Percentiles rank a stretch among this genome's conserved stretches.
These are phyloP conservation scores for Kudoa iwatai DNA, from an alignment of 30 jellyfish, hydroid and myxozoan species.

Conservation along the genomic window DNA sequence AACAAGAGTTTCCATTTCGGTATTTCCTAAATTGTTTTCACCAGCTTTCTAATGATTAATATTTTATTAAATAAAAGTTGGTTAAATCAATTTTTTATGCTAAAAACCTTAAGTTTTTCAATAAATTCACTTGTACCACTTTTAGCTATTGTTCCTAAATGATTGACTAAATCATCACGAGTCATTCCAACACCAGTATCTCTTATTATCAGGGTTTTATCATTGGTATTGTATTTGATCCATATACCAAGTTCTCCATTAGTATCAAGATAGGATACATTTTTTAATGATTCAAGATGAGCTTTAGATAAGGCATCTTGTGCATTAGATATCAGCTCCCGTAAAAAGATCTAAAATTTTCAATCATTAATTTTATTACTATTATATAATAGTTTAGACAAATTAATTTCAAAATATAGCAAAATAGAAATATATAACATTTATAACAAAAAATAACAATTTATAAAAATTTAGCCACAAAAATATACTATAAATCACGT, in stretches of 20 bases:
- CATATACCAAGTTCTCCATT: conserved; percentile 34
- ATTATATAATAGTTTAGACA: background rate
- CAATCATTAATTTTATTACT: background rate
- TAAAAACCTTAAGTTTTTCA: conserved; percentile 47
- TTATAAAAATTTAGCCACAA: no score
- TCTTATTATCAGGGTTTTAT: conserved; percentile 31
- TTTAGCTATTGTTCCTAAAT: conserved; percentile 84
- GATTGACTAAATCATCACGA: conserved; percentile 46
- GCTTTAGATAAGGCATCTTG: conserved; percentile 87
- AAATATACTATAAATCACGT: no score
- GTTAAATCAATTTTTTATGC: no score
- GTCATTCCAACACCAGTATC: conserved; percentile 99
- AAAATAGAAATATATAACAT: background rate
- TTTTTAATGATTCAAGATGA: conserved; percentile 33
- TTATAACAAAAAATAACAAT: no score
- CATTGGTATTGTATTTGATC: conserved; percentile 50
- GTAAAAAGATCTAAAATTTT: conserved; percentile 31
- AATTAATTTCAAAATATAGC: background rate
- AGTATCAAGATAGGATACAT: conserved; percentile 28
- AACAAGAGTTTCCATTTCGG: conserved; percentile 5
- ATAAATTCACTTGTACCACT: conserved; percentile 92
- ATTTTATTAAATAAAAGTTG: background rate
- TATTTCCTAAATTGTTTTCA: conserved; percentile 7
- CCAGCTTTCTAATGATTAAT: conserved; percentile 15
- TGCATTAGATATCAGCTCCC: conserved; percentile 82